phyloP scores from a whole-genome alignment of 2,888 invertebrate genomes.

The Rotaria magnacalcarata region DNA sequence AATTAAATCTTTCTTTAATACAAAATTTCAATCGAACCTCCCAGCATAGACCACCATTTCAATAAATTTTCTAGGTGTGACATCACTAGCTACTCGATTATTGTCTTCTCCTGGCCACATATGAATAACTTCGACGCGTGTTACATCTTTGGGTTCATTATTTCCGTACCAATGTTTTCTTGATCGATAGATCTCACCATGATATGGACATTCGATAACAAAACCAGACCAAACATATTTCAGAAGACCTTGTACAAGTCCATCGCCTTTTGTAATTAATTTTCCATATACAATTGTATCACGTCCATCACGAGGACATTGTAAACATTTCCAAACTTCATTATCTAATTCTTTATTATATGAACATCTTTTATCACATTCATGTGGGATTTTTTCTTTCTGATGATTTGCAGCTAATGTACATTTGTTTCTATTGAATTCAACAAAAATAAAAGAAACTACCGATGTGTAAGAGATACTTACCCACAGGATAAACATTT shows the following conservation, averaged over 20 bases:
- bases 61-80: constrained; percentile 40
- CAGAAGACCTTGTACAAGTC: constrained; percentile 69
- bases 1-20: not conserved
- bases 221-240: constrained; percentile 70
- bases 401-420: constrained; percentile 58
- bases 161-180: constrained; percentile 78
- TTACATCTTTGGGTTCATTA: constrained; percentile 68
- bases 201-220: constrained; percentile 71
- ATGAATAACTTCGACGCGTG: constrained; percentile 57
- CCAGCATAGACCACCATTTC: constrained; percentile 71
- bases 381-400: constrained; percentile 54
- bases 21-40: constrained; percentile 50
- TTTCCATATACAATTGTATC: constrained; percentile 65
- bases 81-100: not conserved
- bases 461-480: constrained; percentile 42
- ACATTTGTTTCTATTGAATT: constrained; percentile 53
- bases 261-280: constrained; percentile 60
- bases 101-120: constrained; percentile 47
- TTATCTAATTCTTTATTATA: constrained; percentile 74
- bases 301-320: constrained; percentile 66
- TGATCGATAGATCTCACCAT: constrained; percentile 71
- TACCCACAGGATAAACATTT: constrained; percentile 70
- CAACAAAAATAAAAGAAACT: not conserved
- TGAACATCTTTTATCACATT: constrained; percentile 56
- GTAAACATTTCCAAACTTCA: constrained; percentile 58